These are phyloP conservation scores for Parapristionchus giblindavisi DNA, from an alignment of 2,888 invertebrate genomes.

Conservation along the genomic window DNA sequence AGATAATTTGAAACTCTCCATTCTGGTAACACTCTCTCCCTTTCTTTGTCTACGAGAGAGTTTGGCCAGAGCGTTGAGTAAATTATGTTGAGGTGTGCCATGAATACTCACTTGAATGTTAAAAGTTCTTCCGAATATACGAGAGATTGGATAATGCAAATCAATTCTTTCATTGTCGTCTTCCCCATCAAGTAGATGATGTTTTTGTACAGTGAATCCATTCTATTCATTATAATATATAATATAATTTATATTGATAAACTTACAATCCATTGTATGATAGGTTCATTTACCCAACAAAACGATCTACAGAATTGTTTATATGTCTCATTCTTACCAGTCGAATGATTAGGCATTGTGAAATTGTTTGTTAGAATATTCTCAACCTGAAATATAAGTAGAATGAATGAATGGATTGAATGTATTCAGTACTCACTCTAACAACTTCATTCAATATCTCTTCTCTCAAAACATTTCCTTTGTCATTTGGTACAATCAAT, in stretches of 20 bases:
- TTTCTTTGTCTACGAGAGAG: too few relatives aligned
- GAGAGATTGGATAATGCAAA: conserved; percentile 60
- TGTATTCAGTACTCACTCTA: conserved; percentile 41
- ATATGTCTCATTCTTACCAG: conserved; percentile 54
- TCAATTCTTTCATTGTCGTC: conserved; percentile 48
- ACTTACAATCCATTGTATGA: conserved; percentile 47
- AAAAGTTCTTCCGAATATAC: conserved; percentile 59
- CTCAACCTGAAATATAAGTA: conserved; percentile 59
- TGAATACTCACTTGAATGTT: conserved; percentile 52
- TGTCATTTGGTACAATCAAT: conserved; percentile 55
- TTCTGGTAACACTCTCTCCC: too few relatives aligned
- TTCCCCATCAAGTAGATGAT: conserved; percentile 34
- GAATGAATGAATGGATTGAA: too few relatives aligned
- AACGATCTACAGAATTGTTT: conserved; percentile 64
- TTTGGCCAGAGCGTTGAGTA: too few relatives aligned
- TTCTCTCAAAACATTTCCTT: conserved; percentile 51
- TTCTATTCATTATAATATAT: conserved; percentile 26
- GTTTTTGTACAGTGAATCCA: conserved; percentile 40
- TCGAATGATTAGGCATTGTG: conserved; percentile 52
- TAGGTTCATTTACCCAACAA: conserved; percentile 66
- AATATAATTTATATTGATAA: conserved; percentile 8
- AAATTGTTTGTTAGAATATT: conserved; percentile 54
- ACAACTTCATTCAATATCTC: conserved; percentile 55
- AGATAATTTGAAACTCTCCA: too few relatives aligned
- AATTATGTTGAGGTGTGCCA: too few relatives aligned